phyloP scores from a whole-genome alignment of 1,140 invertebrate species.

The Andrena cerasifolii region DNA sequence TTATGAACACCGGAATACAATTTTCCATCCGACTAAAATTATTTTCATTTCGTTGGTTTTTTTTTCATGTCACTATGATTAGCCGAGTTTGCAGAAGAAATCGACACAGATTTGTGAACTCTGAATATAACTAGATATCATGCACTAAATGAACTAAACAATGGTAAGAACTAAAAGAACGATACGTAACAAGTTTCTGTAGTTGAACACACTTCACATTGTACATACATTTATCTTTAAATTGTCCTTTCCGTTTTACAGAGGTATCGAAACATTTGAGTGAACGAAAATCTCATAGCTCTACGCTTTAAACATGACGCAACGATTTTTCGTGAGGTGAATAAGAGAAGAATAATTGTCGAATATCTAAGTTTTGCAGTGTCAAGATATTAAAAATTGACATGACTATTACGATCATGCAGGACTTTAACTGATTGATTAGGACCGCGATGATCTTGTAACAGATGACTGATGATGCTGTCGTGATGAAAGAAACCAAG shows the following conservation, averaged over 20 bases:
- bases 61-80: slow-evolving; percentile 33
- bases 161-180: not conserved
- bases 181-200: not conserved
- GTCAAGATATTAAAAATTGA: not conserved
- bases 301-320: not conserved
- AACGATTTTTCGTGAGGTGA: not conserved
- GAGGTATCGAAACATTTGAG: not conserved
- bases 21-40: slow-evolving; percentile 33
- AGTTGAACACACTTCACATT: not conserved
- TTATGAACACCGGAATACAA: slow-evolving; percentile 18
- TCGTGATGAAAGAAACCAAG: slow-evolving; percentile 44
- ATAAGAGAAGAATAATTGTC: not conserved
- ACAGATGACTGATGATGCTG: slow-evolving; percentile 44
- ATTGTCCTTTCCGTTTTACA: not conserved
- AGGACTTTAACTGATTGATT: slow-evolving; percentile 11
- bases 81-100: slow-evolving; percentile 77
- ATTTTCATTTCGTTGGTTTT: slow-evolving; percentile 41
- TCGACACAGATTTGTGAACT: slow-evolving; percentile 69
- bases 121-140: slow-evolving; percentile 45
- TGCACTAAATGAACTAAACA: slow-evolving; percentile 55
- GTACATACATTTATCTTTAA: not conserved
- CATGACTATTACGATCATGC: slow-evolving; percentile 33
- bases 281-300: not conserved
- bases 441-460: slow-evolving; percentile 19
- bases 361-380: not conserved